A percentile compares a stretch with the other conserved stretches of the same genome.
Conservation (phyloP, 2,888 invertebrate genomes). For the Ephialtes manifestator region DNA sequence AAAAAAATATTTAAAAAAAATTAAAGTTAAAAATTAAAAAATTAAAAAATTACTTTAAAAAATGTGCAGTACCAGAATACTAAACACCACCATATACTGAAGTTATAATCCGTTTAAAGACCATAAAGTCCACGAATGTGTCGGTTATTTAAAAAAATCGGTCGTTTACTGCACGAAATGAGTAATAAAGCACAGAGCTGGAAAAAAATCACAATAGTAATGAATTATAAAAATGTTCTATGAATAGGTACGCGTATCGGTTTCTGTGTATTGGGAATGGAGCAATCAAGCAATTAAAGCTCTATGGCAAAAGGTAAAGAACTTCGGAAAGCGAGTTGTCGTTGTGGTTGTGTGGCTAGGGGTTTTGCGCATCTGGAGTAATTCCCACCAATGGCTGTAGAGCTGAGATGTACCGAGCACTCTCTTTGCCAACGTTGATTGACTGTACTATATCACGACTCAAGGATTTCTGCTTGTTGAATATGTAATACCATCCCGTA, state of each 20-base stretch:
- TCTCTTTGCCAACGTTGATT: slow-evolving; percentile 47
- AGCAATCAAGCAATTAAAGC: slow-evolving; percentile 67
- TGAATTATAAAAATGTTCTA: slow-evolving; percentile 14
- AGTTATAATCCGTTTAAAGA: too few species aligned
- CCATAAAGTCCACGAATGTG: too few species aligned
- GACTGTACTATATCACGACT: slow-evolving; percentile 36
- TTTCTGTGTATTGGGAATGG: slow-evolving; percentile 17
- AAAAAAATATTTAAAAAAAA: too few species aligned
- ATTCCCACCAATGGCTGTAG: slow-evolving; percentile 62
- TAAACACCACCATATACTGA: too few species aligned
- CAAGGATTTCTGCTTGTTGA: slow-evolving; percentile 64
- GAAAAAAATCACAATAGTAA: background rate
- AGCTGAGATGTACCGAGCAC: slow-evolving; percentile 42
- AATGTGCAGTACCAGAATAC: too few species aligned
- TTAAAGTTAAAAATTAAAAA: too few species aligned
- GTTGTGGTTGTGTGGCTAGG: slow-evolving; percentile 42
- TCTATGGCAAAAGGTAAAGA: slow-evolving; percentile 21
- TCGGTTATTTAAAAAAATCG: too few species aligned
- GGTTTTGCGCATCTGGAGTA: slow-evolving; percentile 67
- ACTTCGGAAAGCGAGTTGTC: slow-evolving; percentile 40
- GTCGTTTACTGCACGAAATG: background rate
- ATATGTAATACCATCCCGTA: slow-evolving; percentile 48
- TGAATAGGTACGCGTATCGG: slow-evolving; percentile 14
- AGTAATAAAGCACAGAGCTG: background rate
- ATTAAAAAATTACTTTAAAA: too few species aligned